Evolutionary conservation across 2,888 invertebrate genomes (phyloP).

Genomic region (Scaptomyza parva): DNA sequence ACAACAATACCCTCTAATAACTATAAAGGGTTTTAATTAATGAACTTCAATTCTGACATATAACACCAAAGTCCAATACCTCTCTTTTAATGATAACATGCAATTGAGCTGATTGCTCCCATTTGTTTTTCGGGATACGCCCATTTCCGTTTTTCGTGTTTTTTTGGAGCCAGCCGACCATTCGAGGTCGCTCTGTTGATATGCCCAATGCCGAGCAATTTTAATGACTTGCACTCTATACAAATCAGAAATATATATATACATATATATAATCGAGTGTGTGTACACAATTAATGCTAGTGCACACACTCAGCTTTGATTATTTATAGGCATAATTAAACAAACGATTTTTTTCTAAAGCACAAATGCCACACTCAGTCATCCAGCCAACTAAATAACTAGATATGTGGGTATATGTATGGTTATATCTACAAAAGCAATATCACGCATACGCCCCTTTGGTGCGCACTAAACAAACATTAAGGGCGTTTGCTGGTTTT

Average conservation of each 20-base stretch:
- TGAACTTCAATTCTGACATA: background rate
- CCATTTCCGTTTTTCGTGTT: constrained; percentile 44
- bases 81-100: constrained; percentile 2
- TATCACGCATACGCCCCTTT: constrained; percentile 63
- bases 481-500: constrained; percentile 38
- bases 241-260: constrained; percentile 24
- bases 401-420: constrained; percentile 3
- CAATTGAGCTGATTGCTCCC: constrained; percentile 9
- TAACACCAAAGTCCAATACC: background rate
- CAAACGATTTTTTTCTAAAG: constrained; percentile 58
- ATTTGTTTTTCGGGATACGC: constrained; percentile 27
- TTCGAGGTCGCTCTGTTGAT: constrained; percentile 28
- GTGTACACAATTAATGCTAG: constrained; percentile 65
- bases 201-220: constrained; percentile 49
- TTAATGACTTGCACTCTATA: constrained; percentile 62
- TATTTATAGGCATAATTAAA: constrained; percentile 77
- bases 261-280: constrained; percentile 39
- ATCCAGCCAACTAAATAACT: constrained; percentile 29
- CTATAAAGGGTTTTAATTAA: background rate
- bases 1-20: too few species aligned
- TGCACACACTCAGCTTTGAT: constrained; percentile 65
- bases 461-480: constrained; percentile 35
- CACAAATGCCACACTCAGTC: constrained; percentile 39
- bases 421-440: constrained; percentile 20
- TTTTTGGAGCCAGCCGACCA: constrained; percentile 34